phyloP scores from a whole-genome alignment of 2,113 vertebrate genomes.

The Carettochelys insculpta region DNA sequence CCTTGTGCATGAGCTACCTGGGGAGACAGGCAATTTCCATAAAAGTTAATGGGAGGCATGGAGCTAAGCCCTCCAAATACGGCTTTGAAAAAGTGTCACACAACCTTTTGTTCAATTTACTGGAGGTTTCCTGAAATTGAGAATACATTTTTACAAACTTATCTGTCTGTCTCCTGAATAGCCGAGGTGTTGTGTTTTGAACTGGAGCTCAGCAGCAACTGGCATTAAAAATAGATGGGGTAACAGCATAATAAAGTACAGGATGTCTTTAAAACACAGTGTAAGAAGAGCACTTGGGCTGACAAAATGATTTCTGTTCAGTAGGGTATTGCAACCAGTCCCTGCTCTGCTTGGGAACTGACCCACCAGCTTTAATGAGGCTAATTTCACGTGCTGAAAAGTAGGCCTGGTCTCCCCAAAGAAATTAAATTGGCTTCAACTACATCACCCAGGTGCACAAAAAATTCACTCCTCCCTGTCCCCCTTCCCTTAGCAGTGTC shows the following conservation, averaged over 20 bases:
- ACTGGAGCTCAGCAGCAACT: not conserved
- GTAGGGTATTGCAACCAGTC: not conserved
- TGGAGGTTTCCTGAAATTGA: not conserved
- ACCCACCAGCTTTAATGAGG: conserved; percentile 4
- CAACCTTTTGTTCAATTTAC: not conserved
- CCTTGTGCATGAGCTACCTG: rapidly evolving
- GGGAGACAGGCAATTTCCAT: not conserved
- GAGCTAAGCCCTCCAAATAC: not conserved
- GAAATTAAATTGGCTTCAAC: no score
- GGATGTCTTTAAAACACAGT: conserved; percentile 42
- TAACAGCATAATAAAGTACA: conserved; percentile 3
- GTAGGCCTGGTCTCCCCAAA: not conserved
- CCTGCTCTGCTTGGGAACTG: not conserved
- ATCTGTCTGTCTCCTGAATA: not conserved
- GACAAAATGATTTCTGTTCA: conserved; percentile 25
- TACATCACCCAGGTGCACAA: no score
- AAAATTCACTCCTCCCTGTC: no score
- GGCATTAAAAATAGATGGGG: not conserved
- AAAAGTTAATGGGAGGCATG: not conserved
- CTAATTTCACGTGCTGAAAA: not conserved
- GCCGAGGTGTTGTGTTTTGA: conserved; percentile 1
- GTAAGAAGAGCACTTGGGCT: not conserved
- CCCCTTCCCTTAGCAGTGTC: no score
- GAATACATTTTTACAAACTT: not conserved
- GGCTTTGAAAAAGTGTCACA: not conserved